Percentiles rank a stretch among this genome's conserved stretches.
Evolutionary conservation across 2,888 invertebrate genomes (phyloP).

Genomic region (Tinea semifulvella): DNA sequence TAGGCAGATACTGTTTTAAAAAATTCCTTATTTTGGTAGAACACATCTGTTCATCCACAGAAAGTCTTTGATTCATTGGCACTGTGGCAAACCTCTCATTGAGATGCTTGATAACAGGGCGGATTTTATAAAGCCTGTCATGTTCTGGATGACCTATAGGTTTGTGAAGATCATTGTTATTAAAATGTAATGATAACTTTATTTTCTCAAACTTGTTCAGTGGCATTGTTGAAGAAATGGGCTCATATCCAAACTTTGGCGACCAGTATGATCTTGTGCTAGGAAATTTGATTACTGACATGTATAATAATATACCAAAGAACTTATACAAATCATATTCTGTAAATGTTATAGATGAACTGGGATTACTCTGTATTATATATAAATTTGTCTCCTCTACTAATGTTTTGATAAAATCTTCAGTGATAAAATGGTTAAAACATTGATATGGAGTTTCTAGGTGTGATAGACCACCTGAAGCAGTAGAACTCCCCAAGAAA

Average conservation of each 20-base stretch:
- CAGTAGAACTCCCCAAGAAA: conserved; percentile 28
- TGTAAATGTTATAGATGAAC: no score
- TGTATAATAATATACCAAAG: no score
- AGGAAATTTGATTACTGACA: no score
- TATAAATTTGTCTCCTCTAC: no score
- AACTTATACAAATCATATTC: no score
- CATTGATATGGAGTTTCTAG: conserved; percentile 25
- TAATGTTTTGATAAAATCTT: no score
- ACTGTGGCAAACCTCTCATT: conserved; percentile 20
- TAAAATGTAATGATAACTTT: conserved; percentile 7
- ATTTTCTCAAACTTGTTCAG: conserved; percentile 26
- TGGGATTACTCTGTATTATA: no score
- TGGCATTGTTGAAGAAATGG: no score
- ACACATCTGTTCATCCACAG: conserved; percentile 19
- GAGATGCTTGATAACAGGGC: conserved; percentile 16
- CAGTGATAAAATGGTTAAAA: conserved; percentile 23
- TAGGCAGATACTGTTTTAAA: conserved; percentile 24
- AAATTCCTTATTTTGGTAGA: conserved; percentile 23
- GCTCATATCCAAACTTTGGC: no score
- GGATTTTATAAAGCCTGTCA: conserved; percentile 15
- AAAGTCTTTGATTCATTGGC: conserved; percentile 21
- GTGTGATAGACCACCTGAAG: conserved; percentile 23
- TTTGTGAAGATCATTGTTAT: conserved; percentile 9
- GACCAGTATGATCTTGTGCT: no score
- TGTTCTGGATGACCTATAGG: conserved; percentile 3